phyloP scores from a whole-genome alignment of 2,797 vertebrate species.

The Paramormyrops hopkinsi region DNA sequence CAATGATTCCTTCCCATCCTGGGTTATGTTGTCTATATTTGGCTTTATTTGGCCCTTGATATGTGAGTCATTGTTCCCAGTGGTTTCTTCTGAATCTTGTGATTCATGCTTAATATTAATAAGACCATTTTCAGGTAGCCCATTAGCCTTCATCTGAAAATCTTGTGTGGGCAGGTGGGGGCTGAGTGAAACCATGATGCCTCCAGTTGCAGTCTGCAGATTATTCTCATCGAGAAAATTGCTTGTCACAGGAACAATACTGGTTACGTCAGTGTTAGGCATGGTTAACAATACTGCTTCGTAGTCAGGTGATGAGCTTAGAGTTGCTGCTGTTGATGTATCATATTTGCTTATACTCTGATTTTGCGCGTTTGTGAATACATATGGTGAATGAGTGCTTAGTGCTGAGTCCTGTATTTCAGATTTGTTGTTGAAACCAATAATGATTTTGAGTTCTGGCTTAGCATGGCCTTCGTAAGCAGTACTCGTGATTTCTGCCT shows the following conservation, averaged over 20 bases:
- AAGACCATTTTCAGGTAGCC: slow-evolving; percentile 33
- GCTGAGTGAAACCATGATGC: slow-evolving; percentile 14
- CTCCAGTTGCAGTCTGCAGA: slow-evolving; percentile 16
- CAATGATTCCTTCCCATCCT: slow-evolving; percentile 20
- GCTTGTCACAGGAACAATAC: slow-evolving; percentile 30
- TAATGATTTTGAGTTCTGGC: slow-evolving; percentile 26
- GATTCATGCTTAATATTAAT: slow-evolving; percentile 25
- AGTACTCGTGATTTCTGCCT: slow-evolving; percentile 41
- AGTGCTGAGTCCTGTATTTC: slow-evolving; percentile 26
- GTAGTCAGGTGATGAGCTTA: slow-evolving; percentile 12
- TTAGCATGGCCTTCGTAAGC: slow-evolving; percentile 25
- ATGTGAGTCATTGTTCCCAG: slow-evolving; percentile 27
- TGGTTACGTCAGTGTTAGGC: slow-evolving; percentile 31
- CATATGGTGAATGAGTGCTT: not conserved
- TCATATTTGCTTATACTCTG: slow-evolving; percentile 29
- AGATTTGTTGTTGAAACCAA: slow-evolving; percentile 20
- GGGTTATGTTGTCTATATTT: slow-evolving; percentile 11
- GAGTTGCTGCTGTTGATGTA: slow-evolving; percentile 18
- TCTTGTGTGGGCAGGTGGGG: slow-evolving; percentile 23
- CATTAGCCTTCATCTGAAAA: slow-evolving; percentile 23
- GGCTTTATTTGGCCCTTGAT: slow-evolving; percentile 6
- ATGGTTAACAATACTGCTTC: slow-evolving; percentile 19
- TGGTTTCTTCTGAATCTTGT: slow-evolving; percentile 3
- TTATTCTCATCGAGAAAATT: slow-evolving; percentile 30
- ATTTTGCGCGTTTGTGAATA: not conserved